phyloP scores from a whole-genome alignment of 2,888 invertebrate species.

The Helobdella robusta region DNA sequence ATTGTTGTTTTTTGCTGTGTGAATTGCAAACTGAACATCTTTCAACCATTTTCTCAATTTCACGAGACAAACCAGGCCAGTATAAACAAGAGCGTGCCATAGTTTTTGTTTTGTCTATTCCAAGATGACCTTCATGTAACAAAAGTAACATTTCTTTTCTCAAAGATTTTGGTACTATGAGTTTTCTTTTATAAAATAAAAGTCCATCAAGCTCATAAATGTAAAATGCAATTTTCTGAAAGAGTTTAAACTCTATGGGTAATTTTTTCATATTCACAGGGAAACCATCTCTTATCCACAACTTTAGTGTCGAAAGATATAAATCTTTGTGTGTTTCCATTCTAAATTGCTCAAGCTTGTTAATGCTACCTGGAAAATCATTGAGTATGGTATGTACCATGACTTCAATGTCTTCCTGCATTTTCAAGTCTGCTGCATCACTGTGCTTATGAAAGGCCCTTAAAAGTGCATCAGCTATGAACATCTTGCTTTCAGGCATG shows the following conservation, averaged over 20 bases:
- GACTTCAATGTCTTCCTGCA: no score
- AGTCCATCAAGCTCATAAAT: slow-evolving; percentile 25
- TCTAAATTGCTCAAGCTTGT: no score
- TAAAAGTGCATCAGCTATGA: no score
- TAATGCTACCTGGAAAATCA: no score
- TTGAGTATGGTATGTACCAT: no score
- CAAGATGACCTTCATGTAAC: slow-evolving; percentile 29
- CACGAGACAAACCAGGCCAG: slow-evolving; percentile 29
- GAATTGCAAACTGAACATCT: slow-evolving; percentile 21
- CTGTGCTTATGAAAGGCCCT: no score
- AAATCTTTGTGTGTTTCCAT: no score
- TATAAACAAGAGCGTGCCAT: slow-evolving; percentile 25
- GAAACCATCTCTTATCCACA: slow-evolving; percentile 5
- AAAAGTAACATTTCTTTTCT: slow-evolving; percentile 11
- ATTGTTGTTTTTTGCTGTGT: slow-evolving; percentile 3
- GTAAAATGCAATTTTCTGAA: slow-evolving; percentile 16
- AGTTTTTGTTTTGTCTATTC: slow-evolving; percentile 25
- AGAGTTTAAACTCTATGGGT: not conserved
- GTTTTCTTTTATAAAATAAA: slow-evolving; percentile 14
- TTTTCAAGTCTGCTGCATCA: no score
- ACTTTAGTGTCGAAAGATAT: slow-evolving; percentile 6
- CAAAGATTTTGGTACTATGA: slow-evolving; percentile 19
- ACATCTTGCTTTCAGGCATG: no score
- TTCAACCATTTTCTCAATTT: slow-evolving; percentile 23
- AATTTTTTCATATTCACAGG: slow-evolving; percentile 14